Evolutionary conservation across 2,888 invertebrate species (phyloP), one percentile per base, ranked within the genome.

Genomic region (Anoplius nigerrimus): DNA sequence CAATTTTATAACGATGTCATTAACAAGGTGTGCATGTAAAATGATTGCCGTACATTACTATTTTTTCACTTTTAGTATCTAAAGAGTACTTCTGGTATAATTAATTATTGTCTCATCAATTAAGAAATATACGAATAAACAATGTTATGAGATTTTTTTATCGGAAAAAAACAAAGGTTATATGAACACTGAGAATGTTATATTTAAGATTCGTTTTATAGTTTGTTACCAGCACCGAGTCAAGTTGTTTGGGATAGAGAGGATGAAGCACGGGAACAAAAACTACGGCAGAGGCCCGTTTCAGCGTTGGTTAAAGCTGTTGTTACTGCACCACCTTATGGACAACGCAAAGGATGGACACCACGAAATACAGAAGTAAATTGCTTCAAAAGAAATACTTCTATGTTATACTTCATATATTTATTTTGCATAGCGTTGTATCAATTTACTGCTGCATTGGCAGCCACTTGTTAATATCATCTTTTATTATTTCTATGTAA

Each of bases 301-400:
- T 89, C 92, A 62, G 93, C 94, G 0, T 87, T 95, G 59, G 94
- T 96, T 13, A 93, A 94, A 59, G 95, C 96, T 5, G 94, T 94
- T 81, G 93, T 93, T 18, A 94, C 94, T 75, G 94, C 95, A 3
- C 98, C 98, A 0, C 97, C 98, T 0, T 99, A 99, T 90, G 98
- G 98, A 0, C 95, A 97, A 84, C 92, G 99, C 76, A 94, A 94
- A 89, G 97, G 97, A 82, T 99, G 98, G 97, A 92, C 98, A 8
- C 99, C 99, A 0, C 90, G 98, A 58, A 92, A 91, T 58, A 92
- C 93, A 59, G 95, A 93, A 82, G 92, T 92, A 83, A 80, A 78
- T 62, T 21, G 20, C n/a, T 24, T 2, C 11, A 42, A 42, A 21
- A 21, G 45, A 34, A 24, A 48, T 42, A 18, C 27, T 22, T 3